Evolutionary conservation across 2,888 invertebrate genomes (phyloP), one percentile per base, ranked within the genome.

Genomic region (Timema cristinae): DNA sequence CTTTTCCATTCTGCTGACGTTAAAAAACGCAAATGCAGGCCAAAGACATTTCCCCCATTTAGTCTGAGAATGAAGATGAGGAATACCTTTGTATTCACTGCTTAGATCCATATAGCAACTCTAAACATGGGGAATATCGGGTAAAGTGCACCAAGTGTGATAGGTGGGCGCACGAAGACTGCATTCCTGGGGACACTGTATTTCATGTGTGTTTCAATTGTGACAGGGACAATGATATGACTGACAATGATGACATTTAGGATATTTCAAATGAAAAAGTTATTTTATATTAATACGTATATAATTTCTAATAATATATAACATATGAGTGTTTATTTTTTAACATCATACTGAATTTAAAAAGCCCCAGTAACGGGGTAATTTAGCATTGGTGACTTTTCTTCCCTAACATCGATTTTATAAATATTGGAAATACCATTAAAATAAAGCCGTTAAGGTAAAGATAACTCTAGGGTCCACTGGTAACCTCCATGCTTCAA

Each of bases 31-130:
- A 32, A 32, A 32, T 16, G 9, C 7, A 56, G 13, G 16, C 13
- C 16, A 67, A 49, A 68, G 51, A 52, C 11, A 9, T 2, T 16
- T 13, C 10, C 6, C n/a, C 50, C 50, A 16, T 15, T 51, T 9
- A 32, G 32, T 32, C 32, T 32, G 51, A 52, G 7, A 11, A 9
- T 51, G 52, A 68, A 15, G 7, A 50, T 13, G 54, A 68, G 6
- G 68, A 68, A 0, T 68, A 52, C 16, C 47, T 52, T 15, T 52
- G 68, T 52, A 68, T 68, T 52, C 52, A n/a, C 51, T 52, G 68
- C 68, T 52, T 52, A 52, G 68, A 13, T 51, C 13, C 54, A 16
- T 52, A 16, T n/a, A 16, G 6, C 9, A 52, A 52, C 5, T 68
- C 54, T 13, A 32, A 68, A 51, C 16, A 6, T 15, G 68, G 50